A percentile compares a stretch with the other conserved stretches of the same genome.
Evolutionary conservation across 1,140 invertebrate genomes (phyloP).

Genomic region (Meloidogyne exigua): DNA sequence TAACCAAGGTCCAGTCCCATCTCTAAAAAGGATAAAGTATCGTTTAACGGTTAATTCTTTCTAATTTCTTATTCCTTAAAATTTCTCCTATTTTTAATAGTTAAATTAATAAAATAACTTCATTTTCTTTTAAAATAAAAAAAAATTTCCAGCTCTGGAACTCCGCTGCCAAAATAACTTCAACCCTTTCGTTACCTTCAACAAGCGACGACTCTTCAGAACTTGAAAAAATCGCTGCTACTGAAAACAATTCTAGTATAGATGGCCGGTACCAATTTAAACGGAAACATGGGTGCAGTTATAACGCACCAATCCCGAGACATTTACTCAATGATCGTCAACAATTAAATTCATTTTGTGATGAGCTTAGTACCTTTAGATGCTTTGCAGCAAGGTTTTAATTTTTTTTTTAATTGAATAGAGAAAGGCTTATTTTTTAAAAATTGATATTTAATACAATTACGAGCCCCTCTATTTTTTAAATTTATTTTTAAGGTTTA

Average conservation of each 20-base stretch:
- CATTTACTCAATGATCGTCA: constrained; percentile 13
- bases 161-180: not conserved
- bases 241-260: constrained; percentile 24
- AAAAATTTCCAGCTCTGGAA: constrained; percentile 37
- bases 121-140: too few relatives aligned
- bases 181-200: not conserved
- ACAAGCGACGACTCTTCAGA: constrained; percentile 12
- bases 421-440: too few relatives aligned
- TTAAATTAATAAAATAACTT: not conserved
- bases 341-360: not conserved
- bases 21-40: too few relatives aligned
- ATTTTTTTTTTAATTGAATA: not conserved
- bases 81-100: too few relatives aligned
- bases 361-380: constrained; percentile 3
- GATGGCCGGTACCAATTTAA: constrained; percentile 40
- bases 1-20: too few relatives aligned
- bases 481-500: not conserved
- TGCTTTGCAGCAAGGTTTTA: constrained; percentile 7
- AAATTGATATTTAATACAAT: too few relatives aligned
- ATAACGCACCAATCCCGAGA: constrained; percentile 24
- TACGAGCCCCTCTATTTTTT: not conserved
- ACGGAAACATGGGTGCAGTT: constrained; percentile 30
- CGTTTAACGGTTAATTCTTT: too few relatives aligned
- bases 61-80: too few relatives aligned
- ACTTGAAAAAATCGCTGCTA: constrained; percentile 22